Evolutionary conservation across 2,888 invertebrate genomes (phyloP).

Genomic region (Drosophila algonquin): DNA sequence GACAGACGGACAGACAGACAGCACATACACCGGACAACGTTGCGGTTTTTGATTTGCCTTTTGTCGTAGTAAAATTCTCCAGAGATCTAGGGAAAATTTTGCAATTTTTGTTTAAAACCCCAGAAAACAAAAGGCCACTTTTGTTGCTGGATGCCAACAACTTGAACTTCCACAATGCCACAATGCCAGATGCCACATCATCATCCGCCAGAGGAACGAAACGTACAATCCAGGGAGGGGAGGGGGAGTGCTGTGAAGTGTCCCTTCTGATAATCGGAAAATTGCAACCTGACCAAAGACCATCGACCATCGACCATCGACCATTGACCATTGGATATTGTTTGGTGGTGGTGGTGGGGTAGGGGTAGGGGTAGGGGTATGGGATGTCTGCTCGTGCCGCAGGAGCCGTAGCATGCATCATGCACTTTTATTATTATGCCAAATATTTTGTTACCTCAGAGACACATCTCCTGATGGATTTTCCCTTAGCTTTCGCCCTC

Average conservation of each 20-base stretch:
- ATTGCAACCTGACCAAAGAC: slow-evolving; percentile 59
- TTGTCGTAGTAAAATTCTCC: slow-evolving; percentile 54
- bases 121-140: slow-evolving; percentile 60
- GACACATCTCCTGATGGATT: slow-evolving; percentile 58
- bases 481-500: slow-evolving; percentile 10
- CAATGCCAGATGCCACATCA: slow-evolving; percentile 23
- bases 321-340: slow-evolving; percentile 12
- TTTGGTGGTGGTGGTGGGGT: slow-evolving; percentile 2
- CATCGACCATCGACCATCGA: slow-evolving; percentile 20
- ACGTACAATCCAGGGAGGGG: background rate
- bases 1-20: slow-evolving; percentile 1
- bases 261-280: slow-evolving; percentile 65
- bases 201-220: background rate
- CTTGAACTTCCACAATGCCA: slow-evolving; percentile 12
- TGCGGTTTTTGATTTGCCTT: slow-evolving; percentile 65
- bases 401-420: slow-evolving; percentile 32
- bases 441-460: slow-evolving; percentile 64
- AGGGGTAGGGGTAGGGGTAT: too few species aligned
- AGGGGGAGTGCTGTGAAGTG: slow-evolving; percentile 25
- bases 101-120: slow-evolving; percentile 64
- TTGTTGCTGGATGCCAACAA: slow-evolving; percentile 43
- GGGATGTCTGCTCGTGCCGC: background rate
- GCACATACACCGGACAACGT: slow-evolving; percentile 32
- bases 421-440: slow-evolving; percentile 70
- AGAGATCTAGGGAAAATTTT: slow-evolving; percentile 65